Evolutionary conservation across 2,888 invertebrate species (phyloP), one percentile per base, ranked within the genome.

Genomic region (Unio pictorum): DNA sequence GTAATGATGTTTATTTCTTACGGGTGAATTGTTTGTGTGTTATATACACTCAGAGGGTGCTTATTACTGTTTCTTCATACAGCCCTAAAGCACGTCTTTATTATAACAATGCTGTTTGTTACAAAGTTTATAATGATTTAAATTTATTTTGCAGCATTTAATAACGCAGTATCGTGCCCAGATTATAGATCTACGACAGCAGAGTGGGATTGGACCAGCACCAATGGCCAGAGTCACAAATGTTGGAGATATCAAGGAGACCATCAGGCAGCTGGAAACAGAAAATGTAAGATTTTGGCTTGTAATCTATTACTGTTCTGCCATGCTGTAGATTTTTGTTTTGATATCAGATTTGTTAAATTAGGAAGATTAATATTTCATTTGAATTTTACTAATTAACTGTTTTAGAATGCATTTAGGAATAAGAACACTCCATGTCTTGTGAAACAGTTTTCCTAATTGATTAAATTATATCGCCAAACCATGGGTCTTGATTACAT

Each of bases 91-190:
- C 11, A 45, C 15, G 15, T 15, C 45, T 55, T 34, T 62, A 28
- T 55, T 68, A 59, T 17, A 15, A 45, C 45, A 45, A 45, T 45
- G 3, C 2, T 45, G 15, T 45, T 45, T 45, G 0, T 15, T 45
- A 45, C 45, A 45, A 45, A 11, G 45, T 45, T 11, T 45, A 45
- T 11, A 11, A 45, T 45, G 17, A 34, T 8, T 56, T n/a, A 5
- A n/a, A 45, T 66, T 66, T 66, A 34, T 65, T 55, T 66, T 73
- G 8, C 73, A 88, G 88, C 81, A 84, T 65, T 74, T 89, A 54
- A 65, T 87, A 63, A 86, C 86, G 4, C 88, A 88, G 76, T 84
- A 86, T 73, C 75, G 85, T 71, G 85, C 88, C 55, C 69, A 72
- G 55, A 80, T 87, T 23, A 72, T 86, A 20, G 81, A 86, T 64